Evolutionary conservation across 2,888 invertebrate genomes (phyloP).

Genomic region (Cryptophagus acutangulus): DNA sequence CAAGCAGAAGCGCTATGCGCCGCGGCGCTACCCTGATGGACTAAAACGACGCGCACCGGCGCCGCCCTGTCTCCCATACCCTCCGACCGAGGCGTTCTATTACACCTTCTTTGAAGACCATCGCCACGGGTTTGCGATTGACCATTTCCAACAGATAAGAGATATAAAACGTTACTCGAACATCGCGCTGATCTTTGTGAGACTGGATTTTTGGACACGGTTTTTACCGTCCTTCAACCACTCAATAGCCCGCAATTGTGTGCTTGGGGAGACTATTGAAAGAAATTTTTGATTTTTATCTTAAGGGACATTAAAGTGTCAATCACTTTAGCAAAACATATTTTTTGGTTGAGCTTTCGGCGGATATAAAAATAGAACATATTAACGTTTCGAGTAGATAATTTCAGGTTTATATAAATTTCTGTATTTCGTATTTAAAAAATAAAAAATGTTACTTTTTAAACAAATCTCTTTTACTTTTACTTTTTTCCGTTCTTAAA

Average conservation of each 20-base stretch:
- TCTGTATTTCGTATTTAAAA: too few species aligned
- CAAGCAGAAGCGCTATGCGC: constrained; percentile 38
- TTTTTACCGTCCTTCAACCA: not conserved
- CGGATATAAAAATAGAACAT: too few species aligned
- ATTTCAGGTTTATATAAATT: too few species aligned
- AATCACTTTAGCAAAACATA: too few species aligned
- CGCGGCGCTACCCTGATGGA: constrained; percentile 39
- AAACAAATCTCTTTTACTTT: too few species aligned
- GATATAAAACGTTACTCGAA: constrained; percentile 5
- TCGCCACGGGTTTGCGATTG: constrained; percentile 10
- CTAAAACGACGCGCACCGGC: constrained; percentile 44
- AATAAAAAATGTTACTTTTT: too few species aligned
- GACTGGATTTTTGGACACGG: too few species aligned
- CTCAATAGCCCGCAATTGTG: not conserved
- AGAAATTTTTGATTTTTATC: not conserved
- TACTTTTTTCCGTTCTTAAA: too few species aligned
- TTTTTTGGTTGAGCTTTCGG: too few species aligned
- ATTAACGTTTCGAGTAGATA: too few species aligned
- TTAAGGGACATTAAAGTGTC: not conserved
- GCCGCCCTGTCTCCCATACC: constrained; percentile 38
- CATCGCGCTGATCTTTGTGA: not conserved
- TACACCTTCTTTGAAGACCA: constrained; percentile 19
- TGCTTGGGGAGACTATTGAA: not conserved
- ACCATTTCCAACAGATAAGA: constrained; percentile 9
- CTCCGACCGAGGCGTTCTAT: constrained; percentile 32